Base-by-base conservation (phyloP, 2,113 vertebrate species). In the Lycocorax pyrrhopterus region DNA sequence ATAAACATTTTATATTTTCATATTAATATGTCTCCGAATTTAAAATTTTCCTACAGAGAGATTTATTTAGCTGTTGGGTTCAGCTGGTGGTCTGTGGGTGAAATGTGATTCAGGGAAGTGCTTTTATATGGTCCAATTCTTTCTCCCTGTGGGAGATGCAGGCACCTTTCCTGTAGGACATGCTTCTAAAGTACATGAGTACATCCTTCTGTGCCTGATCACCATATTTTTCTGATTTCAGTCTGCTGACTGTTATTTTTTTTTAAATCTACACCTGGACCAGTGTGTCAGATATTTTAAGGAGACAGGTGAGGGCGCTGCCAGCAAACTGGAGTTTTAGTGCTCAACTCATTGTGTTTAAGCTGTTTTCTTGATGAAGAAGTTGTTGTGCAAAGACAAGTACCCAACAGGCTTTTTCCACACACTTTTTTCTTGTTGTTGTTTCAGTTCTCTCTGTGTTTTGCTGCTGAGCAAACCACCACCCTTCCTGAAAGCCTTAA, bases 281-380 rank as follows among this genome's bases (percentile, higher is more conserved):
- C 22, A 43, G 14, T 43, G 51, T 62, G 29, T 66, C 33, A 81
- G 74, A 53, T 74, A 46, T 89, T 89, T 95, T 81, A n/a, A 77
- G 58, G 84, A 83, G 67, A 80, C 86, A 92, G 75, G 63, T 35
- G 87, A 94, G 89, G 76, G 68, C 16, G 17, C 89, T 95, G 64
- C 66, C 81, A 93, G 43, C 66, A 93, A 91, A 78, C 41, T 64
- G 46, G 73, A 89, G 17, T 53, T 63, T 55, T 63, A 7, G 43
- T 89, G 62, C 69, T 60, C 19, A 72, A 20, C 23, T 51, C n/a
- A 4, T 9, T 73, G 30, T 46, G 39, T 35, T 71, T 51, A 25
- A 71, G 23, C 23, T 58, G 26, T 67, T 76, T 83, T 90, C 41
- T 71, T 83, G n/a, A 80, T 43, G 68, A 49, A 85, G 56, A 29